Conservation (phyloP, 2,888 invertebrate genomes). For the Ornithoptera alexandrae region DNA sequence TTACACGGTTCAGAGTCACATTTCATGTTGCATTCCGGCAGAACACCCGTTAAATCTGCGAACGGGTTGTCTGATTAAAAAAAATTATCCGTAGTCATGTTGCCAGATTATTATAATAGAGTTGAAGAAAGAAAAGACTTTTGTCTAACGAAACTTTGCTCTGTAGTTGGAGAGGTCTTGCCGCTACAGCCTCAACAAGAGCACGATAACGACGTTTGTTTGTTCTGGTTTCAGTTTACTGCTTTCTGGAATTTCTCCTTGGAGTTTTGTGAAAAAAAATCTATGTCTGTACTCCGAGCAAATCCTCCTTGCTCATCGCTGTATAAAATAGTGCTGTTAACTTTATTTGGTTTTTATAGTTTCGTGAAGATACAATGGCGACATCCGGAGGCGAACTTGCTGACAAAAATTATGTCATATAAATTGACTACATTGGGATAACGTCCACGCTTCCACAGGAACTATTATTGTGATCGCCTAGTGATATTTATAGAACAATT, state of each 20-base stretch:
- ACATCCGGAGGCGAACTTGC: too few relatives aligned
- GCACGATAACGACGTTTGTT: slow-evolving; percentile 11
- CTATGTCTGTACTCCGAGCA: background rate
- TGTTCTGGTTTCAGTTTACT: slow-evolving; percentile 35
- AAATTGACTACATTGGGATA: too few relatives aligned
- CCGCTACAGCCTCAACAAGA: slow-evolving; percentile 10
- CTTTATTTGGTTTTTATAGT: background rate
- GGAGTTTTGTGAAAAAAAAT: background rate
- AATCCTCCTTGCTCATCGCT: background rate
- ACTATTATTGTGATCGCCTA: too few relatives aligned
- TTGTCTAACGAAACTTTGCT: slow-evolving; percentile 5
- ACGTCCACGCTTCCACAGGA: too few relatives aligned
- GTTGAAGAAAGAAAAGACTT: slow-evolving; percentile 9
- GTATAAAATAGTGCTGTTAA: background rate
- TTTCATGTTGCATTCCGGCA: slow-evolving; percentile 92
- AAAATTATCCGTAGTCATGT: background rate
- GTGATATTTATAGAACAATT: too few relatives aligned
- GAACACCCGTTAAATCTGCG: slow-evolving; percentile 83
- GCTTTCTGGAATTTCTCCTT: background rate
- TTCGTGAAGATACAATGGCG: background rate
- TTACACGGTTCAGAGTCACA: slow-evolving; percentile 93
- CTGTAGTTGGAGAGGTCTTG: slow-evolving; percentile 9
- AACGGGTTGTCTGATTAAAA: background rate
- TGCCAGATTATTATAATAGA: background rate
- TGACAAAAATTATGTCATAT: too few relatives aligned